Evolutionary conservation across 1,140 invertebrate genomes (phyloP), one percentile per base, ranked within the genome.

Genomic region (Homarus americanus): DNA sequence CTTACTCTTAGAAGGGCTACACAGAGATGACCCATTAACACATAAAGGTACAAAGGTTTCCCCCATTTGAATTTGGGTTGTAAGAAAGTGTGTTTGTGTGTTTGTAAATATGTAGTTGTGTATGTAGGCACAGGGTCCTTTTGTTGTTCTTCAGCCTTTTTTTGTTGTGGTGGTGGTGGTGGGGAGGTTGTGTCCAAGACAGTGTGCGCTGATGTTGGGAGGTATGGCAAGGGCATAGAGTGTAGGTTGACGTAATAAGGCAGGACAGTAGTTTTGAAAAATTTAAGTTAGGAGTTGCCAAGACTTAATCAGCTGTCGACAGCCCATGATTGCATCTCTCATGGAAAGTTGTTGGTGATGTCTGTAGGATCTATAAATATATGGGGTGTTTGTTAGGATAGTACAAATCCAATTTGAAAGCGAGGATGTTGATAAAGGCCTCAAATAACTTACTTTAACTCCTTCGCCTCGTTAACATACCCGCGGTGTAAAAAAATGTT

Each of bases 1-100:
- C 76, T 79, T 44, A 44, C 40, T 79, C 28, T 79, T 76, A 38
- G 2, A n/a, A 2, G 5, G 28, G 34, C 36, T 82, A 24, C 32
- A 32, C 34, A 32, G 40, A 66, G 58, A 38, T 24, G 36, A 53
- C 79, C 79, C 79, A 82, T 36, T 82, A 82, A 82, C 58, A 82
- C 79, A 82, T 66, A 20, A 82, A 82, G 79, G 79, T 82, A 82
- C 53, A 69, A 84, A 84, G 63, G 38, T 84, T 69, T 84, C 66
- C 17, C 38, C 17, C 38, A 36, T 69, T 84, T 40, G 53, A 82
- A 63, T 82, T 66, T 66, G 58, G 44, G 36, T 36, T 66, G 58
- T 66, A 82, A 53, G 79, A 38, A 82, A 28, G 79, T 63, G 44
- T 82, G 28, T n/a, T n/a, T 82, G 78, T 53, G 49, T 53, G 32